These are phyloP conservation scores for Synanthedon tipuliformis DNA, from an alignment of 2,888 invertebrate species.

Conservation along the genomic window DNA sequence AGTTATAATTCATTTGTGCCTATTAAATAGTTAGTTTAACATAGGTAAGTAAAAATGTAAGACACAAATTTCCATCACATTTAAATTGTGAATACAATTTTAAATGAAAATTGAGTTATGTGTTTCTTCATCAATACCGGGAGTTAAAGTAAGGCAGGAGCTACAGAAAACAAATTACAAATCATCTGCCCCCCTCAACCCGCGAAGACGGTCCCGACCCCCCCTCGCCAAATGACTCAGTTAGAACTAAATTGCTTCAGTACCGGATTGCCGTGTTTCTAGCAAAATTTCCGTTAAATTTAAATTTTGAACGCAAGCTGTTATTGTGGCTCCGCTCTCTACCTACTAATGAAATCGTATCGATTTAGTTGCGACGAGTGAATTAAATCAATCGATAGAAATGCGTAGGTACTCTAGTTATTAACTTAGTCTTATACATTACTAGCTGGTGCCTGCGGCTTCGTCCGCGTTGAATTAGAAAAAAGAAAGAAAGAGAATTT, in stretches of 20 bases:
- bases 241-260: conserved; percentile 60
- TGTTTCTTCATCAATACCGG: conserved; percentile 7
- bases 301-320: conserved; percentile 44
- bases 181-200: conserved; percentile 49
- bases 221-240: conserved; percentile 59
- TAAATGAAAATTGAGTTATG: conserved; percentile 11
- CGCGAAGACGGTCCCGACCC: conserved; percentile 35
- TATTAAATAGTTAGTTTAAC: too few relatives aligned
- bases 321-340: conserved; percentile 34
- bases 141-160: conserved; percentile 27
- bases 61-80: too few relatives aligned
- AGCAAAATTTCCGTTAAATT: conserved; percentile 61
- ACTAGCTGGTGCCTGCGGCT: too few relatives aligned
- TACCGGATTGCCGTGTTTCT: conserved; percentile 44
- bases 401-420: too few relatives aligned
- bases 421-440: too few relatives aligned
- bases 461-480: too few relatives aligned
- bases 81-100: too few relatives aligned
- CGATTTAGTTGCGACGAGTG: conserved; percentile 21
- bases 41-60: too few relatives aligned
- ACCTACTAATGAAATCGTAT: conserved; percentile 43
- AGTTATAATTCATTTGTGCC: too few relatives aligned
- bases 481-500: too few relatives aligned
- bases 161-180: conserved; percentile 69
- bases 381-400: conserved; percentile 5